These are phyloP conservation scores for Spea multiplicata DNA, from an alignment of 2,113 vertebrate genomes.

Conservation along the genomic window DNA sequence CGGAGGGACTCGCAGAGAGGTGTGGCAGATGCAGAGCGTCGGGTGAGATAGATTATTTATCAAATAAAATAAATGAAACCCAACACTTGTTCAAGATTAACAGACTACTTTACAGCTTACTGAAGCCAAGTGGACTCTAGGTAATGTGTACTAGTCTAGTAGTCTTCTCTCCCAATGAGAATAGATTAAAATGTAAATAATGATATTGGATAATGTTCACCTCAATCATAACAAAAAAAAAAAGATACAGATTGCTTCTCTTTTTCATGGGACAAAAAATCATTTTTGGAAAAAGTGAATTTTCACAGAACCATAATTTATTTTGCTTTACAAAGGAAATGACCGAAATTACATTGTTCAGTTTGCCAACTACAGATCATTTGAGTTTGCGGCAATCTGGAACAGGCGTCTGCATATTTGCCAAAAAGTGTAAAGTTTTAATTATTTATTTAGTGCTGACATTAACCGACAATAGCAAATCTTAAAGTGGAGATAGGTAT, in stretches of 20 bases:
- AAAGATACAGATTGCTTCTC: neutral
- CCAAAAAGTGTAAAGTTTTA: neutral
- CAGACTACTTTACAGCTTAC: neutral
- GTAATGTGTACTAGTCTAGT: neutral
- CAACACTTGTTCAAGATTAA: neutral
- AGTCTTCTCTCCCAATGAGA: neutral
- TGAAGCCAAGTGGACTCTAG: neutral
- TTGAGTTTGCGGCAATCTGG: neutral
- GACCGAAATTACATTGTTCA: slow-evolving; percentile 1
- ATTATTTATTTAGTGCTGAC: neutral
- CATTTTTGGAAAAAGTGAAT: neutral
- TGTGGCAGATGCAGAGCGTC: no score
- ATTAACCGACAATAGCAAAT: neutral
- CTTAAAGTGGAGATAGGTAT: neutral
- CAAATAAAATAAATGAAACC: neutral
- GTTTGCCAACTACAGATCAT: neutral
- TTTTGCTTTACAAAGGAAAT: neutral
- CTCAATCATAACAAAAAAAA: no score
- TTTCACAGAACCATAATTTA: neutral
- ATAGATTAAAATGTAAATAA: neutral
- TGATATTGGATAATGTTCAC: neutral
- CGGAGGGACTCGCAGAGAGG: no score
- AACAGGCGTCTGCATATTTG: neutral
- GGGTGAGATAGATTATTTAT: no score
- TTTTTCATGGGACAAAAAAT: neutral